Evolutionary conservation across 2,113 vertebrate genomes (phyloP), one percentile per base, ranked within the genome.

Genomic region (Calyptomena viridis): DNA sequence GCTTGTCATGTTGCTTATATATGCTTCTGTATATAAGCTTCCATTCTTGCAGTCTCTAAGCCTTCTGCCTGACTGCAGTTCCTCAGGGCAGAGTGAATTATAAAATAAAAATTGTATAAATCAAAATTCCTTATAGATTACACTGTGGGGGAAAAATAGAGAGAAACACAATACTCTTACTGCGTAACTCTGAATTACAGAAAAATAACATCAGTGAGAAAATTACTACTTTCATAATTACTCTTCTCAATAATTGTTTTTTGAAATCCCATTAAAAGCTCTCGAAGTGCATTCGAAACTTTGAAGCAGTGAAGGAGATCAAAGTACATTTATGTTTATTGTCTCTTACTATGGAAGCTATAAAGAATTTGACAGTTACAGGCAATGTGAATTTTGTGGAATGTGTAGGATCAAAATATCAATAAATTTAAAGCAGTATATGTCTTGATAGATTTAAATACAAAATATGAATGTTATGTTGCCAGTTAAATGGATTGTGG

Each of bases 401-500:
- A 95, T 68, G 77, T 71, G 24, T 53, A 82, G 46, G 76, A 94
- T 86, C 75, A n/a, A 84, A 95, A 96, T 76, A 77, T 87, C 87
- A 91, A 95, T 92, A 96, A 73, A 94, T 40, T 71, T 90, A 81
- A 50, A 95, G 84, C 72, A 86, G 89, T 71, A 85, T 67, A 52
- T 66, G 60, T 94, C 95, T 94, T 87, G 49, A 86, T 82, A 89
- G 83, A 87, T 96, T 96, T 96, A 94, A 96, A 92, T 55, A 92
- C 49, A 96, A 96, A 97, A 97, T 94, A 83, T 87, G 75, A 95
- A 84, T 11, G 42, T 63, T 89, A 92, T 85, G 87, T 91, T 96
- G 84, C 92, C 93, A 87, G 25, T 93, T 96, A 95, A 96, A 96
- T 94, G 68, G 87, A 90, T 93, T 95, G 89, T 94, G 85, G 71